Base-by-base conservation (phyloP, 2,888 invertebrate species). In the Pristionchus mayeri region DNA sequence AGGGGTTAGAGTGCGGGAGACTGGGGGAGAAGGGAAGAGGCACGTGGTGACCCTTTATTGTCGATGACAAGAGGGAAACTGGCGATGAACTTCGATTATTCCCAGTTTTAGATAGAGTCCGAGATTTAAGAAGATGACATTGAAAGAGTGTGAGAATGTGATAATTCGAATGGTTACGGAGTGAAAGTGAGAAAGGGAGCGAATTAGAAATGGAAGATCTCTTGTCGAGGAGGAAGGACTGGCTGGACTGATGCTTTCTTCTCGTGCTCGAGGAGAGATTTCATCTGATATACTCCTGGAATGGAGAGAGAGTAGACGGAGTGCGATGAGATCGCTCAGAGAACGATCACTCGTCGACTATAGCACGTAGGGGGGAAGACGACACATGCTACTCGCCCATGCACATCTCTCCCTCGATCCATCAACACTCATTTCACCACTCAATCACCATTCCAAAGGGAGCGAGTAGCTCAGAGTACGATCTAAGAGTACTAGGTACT, bases 281-380 rank as follows among this genome's bases (percentile, higher is more conserved):
- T 60, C 81, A 81, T 81, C 81, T 40, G 57, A 50, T 81, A 81
- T 48, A 81, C 60, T 18, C 81, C 81, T 81, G 60, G 24, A 81
- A 60, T 79, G 52, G 34, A 79, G 30, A 30, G 54, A 34, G 24
- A 16, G 18, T 54, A 16, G 34, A 79, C 1, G 50, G 50, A 78
- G 50, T 48, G 54, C 7, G 54, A 18, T 40, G n/a, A 2, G 11
- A 30, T 24, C 48, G 27, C 76, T 24, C 48, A 76, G 2, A 76
- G 76, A 48, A 48, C 76, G 2, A 76, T 24, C 76, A 76, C 48
- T 48, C 48, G 21, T 13, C 13, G 4, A 76, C 44, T 48, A 48
- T 44, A 76, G 76, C 76, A 76, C 76, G 76, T 48, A 76, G 18
- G 9, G 24, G 16, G 27, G 27, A 6, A 76, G 76, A 48, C n/a